phyloP scores from a whole-genome alignment of 2,888 invertebrate genomes.

The Stenchaetothrips biformis region DNA sequence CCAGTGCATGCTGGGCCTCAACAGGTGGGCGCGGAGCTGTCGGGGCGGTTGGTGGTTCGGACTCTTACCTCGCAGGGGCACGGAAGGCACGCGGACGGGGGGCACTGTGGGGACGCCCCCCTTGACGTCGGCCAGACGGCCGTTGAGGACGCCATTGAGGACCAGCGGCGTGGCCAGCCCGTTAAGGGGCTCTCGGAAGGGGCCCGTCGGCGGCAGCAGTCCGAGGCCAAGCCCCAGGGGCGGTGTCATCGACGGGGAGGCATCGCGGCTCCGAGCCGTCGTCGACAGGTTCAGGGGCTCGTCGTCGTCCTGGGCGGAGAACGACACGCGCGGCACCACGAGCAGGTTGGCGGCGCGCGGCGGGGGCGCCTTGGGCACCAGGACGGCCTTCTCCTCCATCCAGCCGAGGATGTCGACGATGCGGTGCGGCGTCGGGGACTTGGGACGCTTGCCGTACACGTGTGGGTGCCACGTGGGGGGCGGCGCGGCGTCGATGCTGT shows the following conservation, averaged over 20 bases:
- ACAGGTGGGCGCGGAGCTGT: background rate
- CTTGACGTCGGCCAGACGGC: background rate
- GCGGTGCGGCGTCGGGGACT: slow-evolving; percentile 76
- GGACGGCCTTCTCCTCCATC: slow-evolving; percentile 28
- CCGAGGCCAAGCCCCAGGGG: background rate
- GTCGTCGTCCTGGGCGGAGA: slow-evolving; percentile 32
- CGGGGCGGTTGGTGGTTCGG: background rate
- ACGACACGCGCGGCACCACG: too few species aligned
- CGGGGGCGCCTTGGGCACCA: too few species aligned
- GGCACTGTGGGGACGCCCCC: slow-evolving; percentile 10
- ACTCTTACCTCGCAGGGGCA: background rate
- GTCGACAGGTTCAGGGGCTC: slow-evolving; percentile 46
- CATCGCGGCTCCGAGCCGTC: slow-evolving; percentile 35
- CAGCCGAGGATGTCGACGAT: slow-evolving; percentile 80
- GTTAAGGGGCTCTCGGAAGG: background rate
- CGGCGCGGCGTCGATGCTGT: slow-evolving; percentile 14
- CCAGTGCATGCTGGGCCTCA: too few species aligned
- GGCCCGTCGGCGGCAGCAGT: background rate
- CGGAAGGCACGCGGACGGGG: background rate
- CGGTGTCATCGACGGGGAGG: background rate
- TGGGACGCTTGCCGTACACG: slow-evolving; percentile 77
- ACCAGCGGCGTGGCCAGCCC: background rate
- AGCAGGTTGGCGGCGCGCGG: too few species aligned
- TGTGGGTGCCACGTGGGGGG: slow-evolving; percentile 75
- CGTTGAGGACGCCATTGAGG: background rate